A percentile compares a stretch with the other conserved stretches of the same genome.
Evolutionary conservation across 2,797 vertebrate genomes (phyloP).

Genomic region (Babyrousa celebensis): DNA sequence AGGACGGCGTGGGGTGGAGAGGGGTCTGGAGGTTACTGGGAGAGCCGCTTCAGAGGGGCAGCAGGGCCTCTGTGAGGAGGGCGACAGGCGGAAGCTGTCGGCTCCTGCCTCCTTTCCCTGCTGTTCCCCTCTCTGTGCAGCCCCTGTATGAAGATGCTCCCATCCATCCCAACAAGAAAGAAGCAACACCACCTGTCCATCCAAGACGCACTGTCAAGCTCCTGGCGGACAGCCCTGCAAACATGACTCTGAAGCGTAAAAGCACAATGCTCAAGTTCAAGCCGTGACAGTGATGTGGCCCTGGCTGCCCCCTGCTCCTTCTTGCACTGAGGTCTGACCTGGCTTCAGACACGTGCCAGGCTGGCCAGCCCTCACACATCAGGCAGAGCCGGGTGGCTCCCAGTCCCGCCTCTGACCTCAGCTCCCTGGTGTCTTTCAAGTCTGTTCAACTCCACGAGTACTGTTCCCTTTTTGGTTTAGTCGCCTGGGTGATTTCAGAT

Average conservation of each 20-base stretch:
- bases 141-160: not conserved
- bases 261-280: not conserved
- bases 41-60: not conserved
- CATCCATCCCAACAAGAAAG: not conserved
- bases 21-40: no score
- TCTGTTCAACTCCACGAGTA: not conserved
- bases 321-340: not conserved
- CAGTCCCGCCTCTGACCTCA: not conserved
- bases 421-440: not conserved
- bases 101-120: not conserved
- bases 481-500: slow-evolving; percentile 51
- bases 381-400: not conserved
- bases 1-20: not conserved
- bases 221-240: not conserved
- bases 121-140: not conserved
- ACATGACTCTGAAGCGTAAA: not conserved
- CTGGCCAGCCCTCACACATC: not conserved
- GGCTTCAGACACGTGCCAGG: not conserved
- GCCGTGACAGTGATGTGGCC: not conserved
- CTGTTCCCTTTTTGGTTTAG: not conserved
- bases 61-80: not conserved
- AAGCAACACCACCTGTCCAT: fast-evolving
- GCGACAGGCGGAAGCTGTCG: not conserved
- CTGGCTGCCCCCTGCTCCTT: not conserved
- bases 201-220: not conserved